These are phyloP conservation scores for Eueremaeus valkanovi DNA, from an alignment of 2,888 invertebrate species.

Conservation along the genomic window DNA sequence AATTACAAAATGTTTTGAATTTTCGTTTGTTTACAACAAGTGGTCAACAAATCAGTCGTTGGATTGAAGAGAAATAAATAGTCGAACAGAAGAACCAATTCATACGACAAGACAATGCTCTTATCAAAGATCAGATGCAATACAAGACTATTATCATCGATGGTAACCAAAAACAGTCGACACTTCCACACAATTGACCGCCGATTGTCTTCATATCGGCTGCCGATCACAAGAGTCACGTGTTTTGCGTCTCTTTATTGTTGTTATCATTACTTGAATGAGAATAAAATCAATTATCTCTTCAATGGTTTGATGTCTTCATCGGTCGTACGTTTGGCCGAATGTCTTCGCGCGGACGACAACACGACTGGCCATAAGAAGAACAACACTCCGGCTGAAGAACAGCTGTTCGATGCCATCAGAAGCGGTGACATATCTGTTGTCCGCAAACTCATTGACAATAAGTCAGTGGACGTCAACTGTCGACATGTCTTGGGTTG, in stretches of 20 bases:
- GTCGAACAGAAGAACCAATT: no score
- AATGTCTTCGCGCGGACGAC: constrained; percentile 5
- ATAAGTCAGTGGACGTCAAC: constrained; percentile 19
- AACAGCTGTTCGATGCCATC: constrained; percentile 35
- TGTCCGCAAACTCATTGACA: neutral
- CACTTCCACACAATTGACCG: neutral
- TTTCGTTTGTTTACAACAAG: neutral
- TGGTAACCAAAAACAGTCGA: neutral
- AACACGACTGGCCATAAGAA: neutral
- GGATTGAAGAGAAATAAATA: neutral
- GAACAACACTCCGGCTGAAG: neutral
- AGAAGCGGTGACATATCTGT: constrained; percentile 1
- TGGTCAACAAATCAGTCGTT: neutral
- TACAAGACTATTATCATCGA: neutral
- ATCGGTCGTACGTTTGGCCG: neutral
- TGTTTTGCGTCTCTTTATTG: constrained; percentile 20
- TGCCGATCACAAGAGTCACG: neutral
- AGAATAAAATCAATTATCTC: neutral
- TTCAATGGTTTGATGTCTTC: no score
- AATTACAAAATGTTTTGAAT: neutral
- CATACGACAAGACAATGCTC: neutral
- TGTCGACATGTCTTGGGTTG: constrained; percentile 69
- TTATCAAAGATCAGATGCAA: neutral
- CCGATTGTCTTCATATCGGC: neutral
- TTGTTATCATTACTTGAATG: neutral